phyloP scores from a whole-genome alignment of 2,113 vertebrate genomes.

The Xenus cinereus region DNA sequence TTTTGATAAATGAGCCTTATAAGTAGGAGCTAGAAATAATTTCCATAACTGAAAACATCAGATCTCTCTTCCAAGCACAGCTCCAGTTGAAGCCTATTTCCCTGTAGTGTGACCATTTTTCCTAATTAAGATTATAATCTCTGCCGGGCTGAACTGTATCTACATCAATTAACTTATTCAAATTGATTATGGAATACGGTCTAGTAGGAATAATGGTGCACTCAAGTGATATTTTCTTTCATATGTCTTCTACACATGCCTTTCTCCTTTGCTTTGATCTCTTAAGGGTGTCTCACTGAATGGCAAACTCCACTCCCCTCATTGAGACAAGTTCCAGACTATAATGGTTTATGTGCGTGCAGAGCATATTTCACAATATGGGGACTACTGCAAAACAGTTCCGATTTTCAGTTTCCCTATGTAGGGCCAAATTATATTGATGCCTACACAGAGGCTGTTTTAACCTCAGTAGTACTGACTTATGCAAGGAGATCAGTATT shows the following conservation, averaged over 20 bases:
- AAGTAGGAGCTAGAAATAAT: neutral
- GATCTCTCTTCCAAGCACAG: neutral
- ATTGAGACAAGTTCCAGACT: neutral
- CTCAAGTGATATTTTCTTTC: neutral
- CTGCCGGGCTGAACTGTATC: constrained; percentile 1
- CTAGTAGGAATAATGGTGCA: neutral
- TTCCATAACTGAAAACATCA: neutral
- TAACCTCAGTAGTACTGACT: neutral
- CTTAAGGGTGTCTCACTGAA: neutral
- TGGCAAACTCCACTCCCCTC: neutral
- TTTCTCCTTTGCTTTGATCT: neutral
- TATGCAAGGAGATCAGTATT: neutral
- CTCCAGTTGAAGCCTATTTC: neutral
- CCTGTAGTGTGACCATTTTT: neutral
- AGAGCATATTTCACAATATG: neutral
- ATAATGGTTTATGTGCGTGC: neutral
- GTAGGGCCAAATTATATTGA: neutral
- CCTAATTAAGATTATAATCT: constrained; percentile 26
- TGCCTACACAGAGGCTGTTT: neutral
- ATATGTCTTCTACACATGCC: neutral
- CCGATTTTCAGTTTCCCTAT: neutral
- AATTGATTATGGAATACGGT: constrained; percentile 13
- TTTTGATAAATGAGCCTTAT: neutral
- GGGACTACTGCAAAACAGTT: neutral
- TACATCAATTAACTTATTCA: constrained; percentile 33